A percentile compares a stretch with the other conserved stretches of the same genome.
phyloP scores from a whole-genome alignment of 1,140 invertebrate species.

The Pararge aegeria region DNA sequence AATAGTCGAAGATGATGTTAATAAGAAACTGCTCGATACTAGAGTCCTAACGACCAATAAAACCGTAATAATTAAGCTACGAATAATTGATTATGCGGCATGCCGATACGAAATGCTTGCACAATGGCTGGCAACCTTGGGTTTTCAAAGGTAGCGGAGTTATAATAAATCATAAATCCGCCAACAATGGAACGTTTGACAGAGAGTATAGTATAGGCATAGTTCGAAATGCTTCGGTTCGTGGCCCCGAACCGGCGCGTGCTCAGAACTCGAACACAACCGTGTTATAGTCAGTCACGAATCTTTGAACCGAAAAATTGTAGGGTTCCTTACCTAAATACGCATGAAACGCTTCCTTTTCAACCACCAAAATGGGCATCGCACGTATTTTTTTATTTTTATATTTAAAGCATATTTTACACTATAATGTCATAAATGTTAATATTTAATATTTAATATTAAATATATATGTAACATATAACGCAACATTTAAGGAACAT shows the following conservation, averaged over 20 bases:
- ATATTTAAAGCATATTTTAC: no score
- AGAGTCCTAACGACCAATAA: constrained; percentile 6
- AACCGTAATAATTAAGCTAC: constrained; percentile 1
- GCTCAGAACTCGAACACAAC: constrained; percentile 57
- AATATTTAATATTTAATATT: no score
- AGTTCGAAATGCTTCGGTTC: constrained; percentile 57
- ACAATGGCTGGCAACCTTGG: constrained; percentile 55
- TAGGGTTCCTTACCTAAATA: background rate
- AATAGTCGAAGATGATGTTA: no score
- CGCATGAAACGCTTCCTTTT: no score
- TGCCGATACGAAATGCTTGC: constrained; percentile 33
- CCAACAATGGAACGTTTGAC: constrained; percentile 66
- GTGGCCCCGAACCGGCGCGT: constrained; percentile 63
- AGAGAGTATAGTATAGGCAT: constrained; percentile 53
- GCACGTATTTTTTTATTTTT: no score
- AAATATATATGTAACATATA: no score
- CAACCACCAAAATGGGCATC: no score
- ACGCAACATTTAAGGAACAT: no score
- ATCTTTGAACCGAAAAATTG: constrained; percentile 50
- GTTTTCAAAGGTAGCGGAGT: constrained; percentile 38
- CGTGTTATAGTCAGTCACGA: constrained; percentile 59
- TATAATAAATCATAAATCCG: constrained; percentile 67
- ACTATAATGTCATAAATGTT: no score
- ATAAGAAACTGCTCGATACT: no score
- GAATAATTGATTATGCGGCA: constrained; percentile 22